These are phyloP conservation scores for Colletes latitarsis DNA, from an alignment of 1,140 invertebrate species.

Conservation along the genomic window DNA sequence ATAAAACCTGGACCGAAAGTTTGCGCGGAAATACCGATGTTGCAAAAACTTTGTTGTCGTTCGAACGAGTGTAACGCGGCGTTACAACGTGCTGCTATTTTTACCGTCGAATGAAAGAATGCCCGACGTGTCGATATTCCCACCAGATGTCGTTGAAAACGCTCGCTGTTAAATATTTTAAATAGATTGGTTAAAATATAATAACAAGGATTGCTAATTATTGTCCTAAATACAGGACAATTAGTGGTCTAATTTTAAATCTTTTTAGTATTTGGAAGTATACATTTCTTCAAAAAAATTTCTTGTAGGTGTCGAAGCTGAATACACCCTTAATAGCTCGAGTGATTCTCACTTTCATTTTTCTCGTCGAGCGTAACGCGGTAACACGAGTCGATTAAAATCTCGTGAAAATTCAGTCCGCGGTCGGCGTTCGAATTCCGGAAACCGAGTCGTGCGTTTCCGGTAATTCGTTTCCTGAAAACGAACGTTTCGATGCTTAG, in stretches of 20 bases:
- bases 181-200: too few species aligned
- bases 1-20: conserved; percentile 21
- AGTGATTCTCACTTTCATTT: background rate
- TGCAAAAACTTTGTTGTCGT: conserved; percentile 19
- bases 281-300: too few species aligned
- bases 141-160: background rate
- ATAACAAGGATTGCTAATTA: too few species aligned
- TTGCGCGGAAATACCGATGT: background rate
- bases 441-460: background rate
- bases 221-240: too few species aligned
- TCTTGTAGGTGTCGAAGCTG: too few species aligned
- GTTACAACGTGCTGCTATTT: conserved; percentile 3
- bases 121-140: background rate
- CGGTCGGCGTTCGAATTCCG: background rate
- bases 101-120: background rate
- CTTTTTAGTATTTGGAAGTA: too few species aligned
- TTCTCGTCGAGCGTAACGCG: background rate
- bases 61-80: background rate
- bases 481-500: background rate
- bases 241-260: too few species aligned
- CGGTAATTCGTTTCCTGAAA: background rate
- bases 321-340: too few species aligned
- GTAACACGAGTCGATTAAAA: background rate
- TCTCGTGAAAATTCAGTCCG: background rate
- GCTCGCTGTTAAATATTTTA: background rate